Evolutionary conservation across 2,113 vertebrate genomes (phyloP), one percentile per base, ranked within the genome.

Genomic region (Thunnus thynnus): DNA sequence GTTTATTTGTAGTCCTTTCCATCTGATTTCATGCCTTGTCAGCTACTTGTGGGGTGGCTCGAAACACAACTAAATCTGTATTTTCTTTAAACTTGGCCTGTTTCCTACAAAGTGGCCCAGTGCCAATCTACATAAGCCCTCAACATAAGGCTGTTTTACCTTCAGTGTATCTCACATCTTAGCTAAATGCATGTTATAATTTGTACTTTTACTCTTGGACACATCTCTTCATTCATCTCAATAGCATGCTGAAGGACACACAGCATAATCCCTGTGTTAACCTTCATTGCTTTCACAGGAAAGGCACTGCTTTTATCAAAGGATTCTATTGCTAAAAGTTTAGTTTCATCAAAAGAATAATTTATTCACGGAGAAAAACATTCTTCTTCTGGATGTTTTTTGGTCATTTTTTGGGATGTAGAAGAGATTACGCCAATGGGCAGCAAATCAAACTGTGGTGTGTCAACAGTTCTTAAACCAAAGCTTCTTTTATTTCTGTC

Each of bases 1-100:
- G 72, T 66, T 73, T 83, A 81, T 89, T 72, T 85, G 76, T 80
- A 73, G 64, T 54, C 64, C 68, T 80, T 85, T 85, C 73, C 13
- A 30, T 83, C 55, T 64, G 85, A 87, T 90, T 85, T 83, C 76
- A 87, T 63, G 60, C 76, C 76, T 71, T 87, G 88, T 90, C 85
- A 83, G 46, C 56, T 55, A 55, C 79, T 69, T 13, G 14, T 56
- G 46, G 58, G 44, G 16, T 58, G 67, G 25, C 60, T 76, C 48
- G 70, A 65, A 83, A 65, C 70, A 76, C 20, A 74, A 56, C 60
- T 61, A 61, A 72, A 64, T 76, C 54, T 50, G 22, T 85, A 74
- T 82, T 85, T 75, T 36, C 64, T 80, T 71, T 76, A 58, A 70
- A 75, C 82, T 68, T 78, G 79, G 69, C 47, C 72, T 78, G 46